Evolutionary conservation across 2,888 invertebrate genomes (phyloP).

Genomic region (Caenorhabditis japonica): DNA sequence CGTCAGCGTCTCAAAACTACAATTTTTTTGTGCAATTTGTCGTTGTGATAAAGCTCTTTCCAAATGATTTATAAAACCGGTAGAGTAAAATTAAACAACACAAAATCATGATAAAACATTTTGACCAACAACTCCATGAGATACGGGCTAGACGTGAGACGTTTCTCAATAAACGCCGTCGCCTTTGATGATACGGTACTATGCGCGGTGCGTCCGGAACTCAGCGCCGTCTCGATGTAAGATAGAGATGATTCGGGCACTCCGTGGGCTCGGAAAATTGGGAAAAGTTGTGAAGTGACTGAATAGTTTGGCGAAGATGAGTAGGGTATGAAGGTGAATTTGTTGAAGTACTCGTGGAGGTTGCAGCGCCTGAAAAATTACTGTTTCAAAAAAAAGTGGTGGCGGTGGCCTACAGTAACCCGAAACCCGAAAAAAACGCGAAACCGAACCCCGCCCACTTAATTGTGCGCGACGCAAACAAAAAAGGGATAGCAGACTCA

Average conservation of each 20-base stretch:
- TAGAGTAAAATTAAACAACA: constrained; percentile 61
- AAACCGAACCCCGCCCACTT: no score
- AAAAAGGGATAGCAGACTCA: no score
- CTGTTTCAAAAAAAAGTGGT: background rate
- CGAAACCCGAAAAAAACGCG: background rate
- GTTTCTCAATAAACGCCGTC: constrained; percentile 32
- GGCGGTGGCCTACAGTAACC: background rate
- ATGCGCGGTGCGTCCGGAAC: constrained; percentile 54
- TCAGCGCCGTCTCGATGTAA: constrained; percentile 22
- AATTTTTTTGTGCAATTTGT: no score
- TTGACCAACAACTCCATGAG: constrained; percentile 70
- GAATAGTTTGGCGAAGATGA: constrained; percentile 28
- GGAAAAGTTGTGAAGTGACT: constrained; percentile 24
- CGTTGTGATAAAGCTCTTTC: background rate
- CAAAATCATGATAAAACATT: constrained; percentile 73
- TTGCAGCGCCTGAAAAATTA: constrained; percentile 45
- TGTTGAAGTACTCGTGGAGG: constrained; percentile 29
- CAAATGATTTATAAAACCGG: constrained; percentile 39
- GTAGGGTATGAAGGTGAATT: constrained; percentile 47
- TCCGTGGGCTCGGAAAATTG: constrained; percentile 29
- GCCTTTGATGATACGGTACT: constrained; percentile 54
- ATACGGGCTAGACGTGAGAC: constrained; percentile 56
- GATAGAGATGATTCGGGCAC: constrained; percentile 36
- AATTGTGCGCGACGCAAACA: no score
- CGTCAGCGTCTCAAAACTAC: no score